Base-by-base conservation (phyloP, 1,140 invertebrate genomes). In the Pararge aegeria region DNA sequence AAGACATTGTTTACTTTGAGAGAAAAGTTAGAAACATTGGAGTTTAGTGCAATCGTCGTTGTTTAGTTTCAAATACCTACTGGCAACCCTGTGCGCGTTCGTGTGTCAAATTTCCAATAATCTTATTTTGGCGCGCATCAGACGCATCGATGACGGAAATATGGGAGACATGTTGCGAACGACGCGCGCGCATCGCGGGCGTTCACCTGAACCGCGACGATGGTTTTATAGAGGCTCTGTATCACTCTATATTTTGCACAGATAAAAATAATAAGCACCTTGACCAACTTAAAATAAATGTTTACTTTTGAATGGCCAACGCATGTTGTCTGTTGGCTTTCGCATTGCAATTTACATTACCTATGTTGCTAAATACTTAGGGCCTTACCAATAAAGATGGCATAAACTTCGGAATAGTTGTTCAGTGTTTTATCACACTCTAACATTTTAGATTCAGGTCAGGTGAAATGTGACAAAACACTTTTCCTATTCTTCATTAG, bases 81-180 rank as follows among this genome's bases (percentile, higher is more conserved):
- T 10, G 29, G 20, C 20, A 67, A 21, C 65, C 65, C 65, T 67
- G 72, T 38, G 48, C 53, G 63, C 65, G 70, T 72, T 78, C 73
- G 70, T 83, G 75, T 87, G 83, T 89, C 82, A 89, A 87, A 85
- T 85, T 83, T 84, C 82, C 82, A 77, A 86, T 87, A 89, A 87
- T 83, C 81, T 89, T 89, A 89, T 89, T 89, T 87, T 89, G 86
- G 86, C 81, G 83, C 84, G 81, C 84, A 83, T 87, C 83, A 87
- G 81, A 79, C 81, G 73, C 66, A 38, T 66, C 78, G 86, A 83
- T 86, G 84, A 89, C 72, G 72, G 86, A 89, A 75, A 85, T 85
- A 89, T 82, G 80, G 80, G 63, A 68, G 83, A 82, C 84, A 83
- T 82, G 77, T 82, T 80, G 80, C 70, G 80, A 80, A 75, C 70